phyloP scores from a whole-genome alignment of 2,797 vertebrate genomes.

The Periophthalmus magnuspinnatus region DNA sequence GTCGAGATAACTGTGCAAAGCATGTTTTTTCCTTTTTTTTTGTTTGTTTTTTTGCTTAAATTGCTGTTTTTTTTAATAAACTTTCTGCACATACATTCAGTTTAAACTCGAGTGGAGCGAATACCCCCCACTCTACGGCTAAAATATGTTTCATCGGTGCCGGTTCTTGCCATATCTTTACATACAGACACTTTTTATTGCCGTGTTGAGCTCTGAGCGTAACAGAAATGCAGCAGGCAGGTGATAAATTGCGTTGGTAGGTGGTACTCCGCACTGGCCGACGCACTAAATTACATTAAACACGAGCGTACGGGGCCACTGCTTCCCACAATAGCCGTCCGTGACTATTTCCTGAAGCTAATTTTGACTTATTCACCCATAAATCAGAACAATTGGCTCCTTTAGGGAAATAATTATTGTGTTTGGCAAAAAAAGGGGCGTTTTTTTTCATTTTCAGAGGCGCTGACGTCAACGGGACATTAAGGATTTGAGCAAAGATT shows the following conservation, averaged over 20 bases:
- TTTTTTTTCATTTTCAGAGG: constrained; percentile 8
- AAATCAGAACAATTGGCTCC: constrained; percentile 11
- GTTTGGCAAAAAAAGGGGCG: constrained; percentile 13
- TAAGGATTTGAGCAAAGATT: constrained; percentile 17
- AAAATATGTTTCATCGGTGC: too few species aligned
- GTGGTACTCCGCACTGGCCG: constrained; percentile 28
- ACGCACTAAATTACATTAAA: constrained; percentile 37
- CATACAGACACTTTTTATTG: constrained; percentile 27
- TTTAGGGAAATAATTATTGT: constrained; percentile 17
- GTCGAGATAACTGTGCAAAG: too few species aligned
- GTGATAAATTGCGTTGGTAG: constrained; percentile 34
- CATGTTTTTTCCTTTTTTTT: too few species aligned
- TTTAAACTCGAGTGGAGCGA: too few species aligned
- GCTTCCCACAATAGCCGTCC: constrained; percentile 23
- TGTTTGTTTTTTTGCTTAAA: too few species aligned
- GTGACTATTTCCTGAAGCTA: constrained; percentile 8
- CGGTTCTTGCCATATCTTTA: not conserved
- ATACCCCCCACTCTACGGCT: too few species aligned
- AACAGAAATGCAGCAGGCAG: constrained; percentile 36
- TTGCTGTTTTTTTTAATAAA: too few species aligned
- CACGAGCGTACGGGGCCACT: constrained; percentile 13
- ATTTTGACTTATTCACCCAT: constrained; percentile 6
- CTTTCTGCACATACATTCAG: too few species aligned
- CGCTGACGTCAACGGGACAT: constrained; percentile 19
- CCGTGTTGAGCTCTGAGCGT: constrained; percentile 25